Conservation (phyloP, 2,113 vertebrate genomes). For the Centropus bengalensis region DNA sequence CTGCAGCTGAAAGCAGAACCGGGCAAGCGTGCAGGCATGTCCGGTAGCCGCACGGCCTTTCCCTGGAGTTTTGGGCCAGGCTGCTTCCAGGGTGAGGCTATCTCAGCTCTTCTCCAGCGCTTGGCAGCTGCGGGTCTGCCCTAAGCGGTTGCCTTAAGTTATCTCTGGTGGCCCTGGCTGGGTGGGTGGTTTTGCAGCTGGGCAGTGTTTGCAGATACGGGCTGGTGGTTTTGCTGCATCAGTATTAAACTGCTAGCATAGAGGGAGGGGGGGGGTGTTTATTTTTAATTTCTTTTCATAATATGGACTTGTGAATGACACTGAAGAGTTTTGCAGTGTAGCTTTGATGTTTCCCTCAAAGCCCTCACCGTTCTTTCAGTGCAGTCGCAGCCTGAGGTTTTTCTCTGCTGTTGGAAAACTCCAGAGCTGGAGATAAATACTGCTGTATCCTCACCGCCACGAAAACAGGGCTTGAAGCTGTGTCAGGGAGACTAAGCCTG, state of each 20-base stretch:
- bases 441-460: not conserved
- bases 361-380: not conserved
- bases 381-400: not conserved
- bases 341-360: not conserved
- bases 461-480: not conserved
- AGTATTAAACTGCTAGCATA: not conserved
- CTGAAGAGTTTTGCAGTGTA: not conserved
- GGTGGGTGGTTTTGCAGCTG: not conserved
- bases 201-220: not conserved
- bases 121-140: not conserved
- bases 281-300: not conserved
- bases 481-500: not conserved
- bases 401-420: not conserved
- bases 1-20: not conserved
- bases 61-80: not conserved
- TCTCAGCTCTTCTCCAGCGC: not conserved
- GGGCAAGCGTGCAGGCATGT: not conserved
- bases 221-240: not conserved
- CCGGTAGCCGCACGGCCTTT: not conserved
- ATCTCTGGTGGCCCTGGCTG: not conserved
- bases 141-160: rapidly evolving
- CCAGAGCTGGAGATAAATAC: not conserved
- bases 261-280: not conserved
- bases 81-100: not conserved
- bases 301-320: not conserved